Evolutionary conservation across 2,113 vertebrate species (phyloP), one percentile per base, ranked within the genome.

Genomic region (Zonotrichia leucophrys): DNA sequence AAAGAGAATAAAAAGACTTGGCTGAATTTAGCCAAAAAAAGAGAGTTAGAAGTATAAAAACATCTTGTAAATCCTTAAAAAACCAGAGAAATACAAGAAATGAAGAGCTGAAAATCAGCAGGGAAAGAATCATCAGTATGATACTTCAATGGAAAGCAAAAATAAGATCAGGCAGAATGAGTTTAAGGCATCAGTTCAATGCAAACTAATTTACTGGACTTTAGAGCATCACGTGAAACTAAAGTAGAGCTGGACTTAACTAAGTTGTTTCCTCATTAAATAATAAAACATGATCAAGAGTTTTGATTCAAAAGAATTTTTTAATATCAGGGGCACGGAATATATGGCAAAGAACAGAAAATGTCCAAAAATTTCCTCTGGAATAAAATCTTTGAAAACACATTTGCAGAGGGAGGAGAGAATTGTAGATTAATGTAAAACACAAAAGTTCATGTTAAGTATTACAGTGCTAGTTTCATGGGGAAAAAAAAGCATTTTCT

Each of bases 341-440:
- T 8, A 3, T 33, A 30, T 33, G 27, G 23, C 33, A 73, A 88
- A 68, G 27, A 59, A 15, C 3, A 69, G 46, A 79, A 85, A 84
- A 63, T 0, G 9, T 24, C 24, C 10, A 16, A 23, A 58, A 46
- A 18, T 53, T 55, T 80, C 18, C 46, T 30, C 59, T 33, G 73
- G 50, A 81, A 69, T 20, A 11, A 41, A 49, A 12, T 13, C 14
- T 25, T 24, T 49, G 28, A 42, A 58, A 33, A n/a, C 31, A 3
- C 18, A 20, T 52, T 60, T 27, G n/a, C 20, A 44, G 31, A 64
- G 24, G 56, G 44, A 62, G 46, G 31, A 17, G 64, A 28, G 66
- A 42, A 2, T 1, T 15, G 50, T 2, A 56, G 68, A 59, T 10
- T 9, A 19, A 59, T 1, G 0, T 10, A 14, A 1, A 39, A 82